phyloP scores from a whole-genome alignment of 53 echinoderm and acorn worm species.

The Holothuria scabra region DNA sequence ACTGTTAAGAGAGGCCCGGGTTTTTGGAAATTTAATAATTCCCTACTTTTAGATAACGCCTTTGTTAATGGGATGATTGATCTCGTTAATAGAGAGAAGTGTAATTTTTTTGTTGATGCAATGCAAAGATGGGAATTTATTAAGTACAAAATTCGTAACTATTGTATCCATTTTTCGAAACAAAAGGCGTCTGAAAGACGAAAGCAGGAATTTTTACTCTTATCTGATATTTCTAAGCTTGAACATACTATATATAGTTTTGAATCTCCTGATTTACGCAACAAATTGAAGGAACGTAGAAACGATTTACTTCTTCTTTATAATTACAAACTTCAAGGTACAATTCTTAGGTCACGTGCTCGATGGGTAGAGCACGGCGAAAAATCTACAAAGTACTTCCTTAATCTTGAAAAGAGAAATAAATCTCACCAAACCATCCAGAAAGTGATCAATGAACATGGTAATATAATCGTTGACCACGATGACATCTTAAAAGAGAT shows the following conservation, averaged over 20 bases:
- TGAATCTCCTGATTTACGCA: not conserved
- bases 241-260: not conserved
- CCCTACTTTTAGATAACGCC: too few relatives aligned
- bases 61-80: not conserved
- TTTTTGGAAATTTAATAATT: slow-evolving; percentile 44
- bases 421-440: not conserved
- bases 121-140: not conserved
- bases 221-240: too few relatives aligned
- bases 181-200: not conserved
- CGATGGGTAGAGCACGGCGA: too few relatives aligned
- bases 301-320: too few relatives aligned
- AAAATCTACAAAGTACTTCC: too few relatives aligned
- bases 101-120: not conserved
- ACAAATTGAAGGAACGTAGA: not conserved
- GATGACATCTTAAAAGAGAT: not conserved
- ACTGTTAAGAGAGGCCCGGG: slow-evolving; percentile 8
- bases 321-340: too few relatives aligned
- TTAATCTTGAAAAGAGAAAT: slow-evolving; percentile 11
- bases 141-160: not conserved
- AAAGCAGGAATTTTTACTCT: not conserved
- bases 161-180: too few relatives aligned
- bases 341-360: too few relatives aligned
- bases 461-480: not conserved
- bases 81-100: not conserved
- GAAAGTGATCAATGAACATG: not conserved